phyloP scores from a whole-genome alignment of 1,140 invertebrate species.

The Frieseomelitta varia region DNA sequence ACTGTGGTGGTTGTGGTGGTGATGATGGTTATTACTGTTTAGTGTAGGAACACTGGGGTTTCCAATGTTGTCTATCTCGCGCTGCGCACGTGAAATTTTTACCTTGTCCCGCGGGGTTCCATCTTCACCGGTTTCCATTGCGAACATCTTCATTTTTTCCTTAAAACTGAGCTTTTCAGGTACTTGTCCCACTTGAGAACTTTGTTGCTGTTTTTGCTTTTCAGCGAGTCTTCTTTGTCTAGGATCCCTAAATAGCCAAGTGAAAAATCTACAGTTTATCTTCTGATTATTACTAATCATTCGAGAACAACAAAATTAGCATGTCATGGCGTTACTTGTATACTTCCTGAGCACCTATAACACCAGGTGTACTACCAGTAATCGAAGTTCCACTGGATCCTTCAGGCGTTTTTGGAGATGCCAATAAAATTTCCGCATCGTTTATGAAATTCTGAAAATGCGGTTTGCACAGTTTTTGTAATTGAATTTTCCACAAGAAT shows the following conservation, averaged over 20 bases:
- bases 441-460: constrained; percentile 88
- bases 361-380: constrained; percentile 90
- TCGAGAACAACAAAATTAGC: not conserved
- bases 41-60: constrained; percentile 79
- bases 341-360: constrained; percentile 96
- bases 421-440: constrained; percentile 89
- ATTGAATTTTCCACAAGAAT: not conserved
- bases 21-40: constrained; percentile 71
- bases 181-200: constrained; percentile 85
- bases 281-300: not conserved
- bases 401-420: constrained; percentile 88
- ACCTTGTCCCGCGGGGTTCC: constrained; percentile 95
- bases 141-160: constrained; percentile 99
- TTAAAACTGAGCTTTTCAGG: constrained; percentile 96
- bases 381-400: constrained; percentile 81
- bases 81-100: constrained; percentile 95
- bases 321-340: constrained; percentile 87
- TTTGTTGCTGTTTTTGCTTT: constrained; percentile 86
- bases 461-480: not conserved
- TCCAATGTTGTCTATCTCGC: constrained; percentile 91
- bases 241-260: constrained; percentile 87
- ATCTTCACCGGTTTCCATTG: constrained; percentile 94
- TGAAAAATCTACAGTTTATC: not conserved
- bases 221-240: constrained; percentile 90
- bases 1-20: constrained; percentile 20